Evolutionary conservation across 2,888 invertebrate species (phyloP).

Genomic region (Hedychridium roseum): DNA sequence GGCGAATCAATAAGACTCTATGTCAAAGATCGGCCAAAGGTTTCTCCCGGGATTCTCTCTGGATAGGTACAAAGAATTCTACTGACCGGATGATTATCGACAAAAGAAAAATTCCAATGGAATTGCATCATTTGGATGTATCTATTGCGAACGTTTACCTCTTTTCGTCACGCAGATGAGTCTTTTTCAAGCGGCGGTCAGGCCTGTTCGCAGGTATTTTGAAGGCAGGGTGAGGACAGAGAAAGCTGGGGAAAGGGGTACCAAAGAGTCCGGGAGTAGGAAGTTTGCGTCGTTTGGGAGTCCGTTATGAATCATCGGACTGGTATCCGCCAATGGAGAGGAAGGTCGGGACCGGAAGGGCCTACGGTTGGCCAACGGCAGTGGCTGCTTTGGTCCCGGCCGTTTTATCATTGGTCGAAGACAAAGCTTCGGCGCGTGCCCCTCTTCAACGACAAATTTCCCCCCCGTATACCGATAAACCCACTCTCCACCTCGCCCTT

Average conservation of each 20-base stretch:
- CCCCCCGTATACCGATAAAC: conserved; percentile 18
- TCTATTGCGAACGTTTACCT: no score
- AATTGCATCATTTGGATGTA: no score
- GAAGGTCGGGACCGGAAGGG: conserved; percentile 29
- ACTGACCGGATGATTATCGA: no score
- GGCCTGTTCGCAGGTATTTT: no score
- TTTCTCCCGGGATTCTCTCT: no score
- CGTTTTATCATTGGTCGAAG: conserved; percentile 26
- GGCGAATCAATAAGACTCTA: no score
- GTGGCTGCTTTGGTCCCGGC: conserved; percentile 4
- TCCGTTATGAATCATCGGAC: conserved; percentile 43
- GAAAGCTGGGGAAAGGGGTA: conserved; percentile 8
- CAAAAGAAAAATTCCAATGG: no score
- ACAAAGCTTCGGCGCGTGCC: conserved; percentile 22
- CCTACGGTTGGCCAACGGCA: conserved; percentile 29
- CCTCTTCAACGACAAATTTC: conserved; percentile 1
- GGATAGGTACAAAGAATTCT: no score
- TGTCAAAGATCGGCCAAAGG: no score
- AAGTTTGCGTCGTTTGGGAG: conserved; percentile 14
- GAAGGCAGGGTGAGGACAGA: conserved; percentile 1
- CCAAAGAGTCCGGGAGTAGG: no score
- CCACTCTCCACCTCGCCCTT: not conserved
- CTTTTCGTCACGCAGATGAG: no score
- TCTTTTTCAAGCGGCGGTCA: no score
- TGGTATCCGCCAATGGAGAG: conserved; percentile 44